A percentile compares a stretch with the other conserved stretches of the same genome.
Evolutionary conservation across 1,140 invertebrate genomes (phyloP).

Genomic region (Helicoverpa zea): DNA sequence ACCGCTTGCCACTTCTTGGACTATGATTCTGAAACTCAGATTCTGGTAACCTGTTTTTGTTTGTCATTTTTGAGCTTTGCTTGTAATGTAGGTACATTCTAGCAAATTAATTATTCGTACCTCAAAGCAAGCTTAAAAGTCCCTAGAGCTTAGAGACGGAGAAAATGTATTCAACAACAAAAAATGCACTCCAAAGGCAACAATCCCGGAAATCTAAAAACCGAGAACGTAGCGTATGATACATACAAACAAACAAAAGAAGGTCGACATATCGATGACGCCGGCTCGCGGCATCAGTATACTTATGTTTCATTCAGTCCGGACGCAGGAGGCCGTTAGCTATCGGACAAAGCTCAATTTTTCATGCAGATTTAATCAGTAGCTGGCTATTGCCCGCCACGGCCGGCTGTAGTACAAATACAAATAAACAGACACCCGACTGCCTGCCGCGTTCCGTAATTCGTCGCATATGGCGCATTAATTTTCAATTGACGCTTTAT

Average conservation of each 20-base stretch:
- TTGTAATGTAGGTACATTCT: too few relatives aligned
- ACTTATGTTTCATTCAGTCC: conserved; percentile 73
- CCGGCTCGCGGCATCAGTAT: conserved; percentile 46
- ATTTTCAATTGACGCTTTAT: conserved; percentile 51
- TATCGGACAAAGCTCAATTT: conserved; percentile 71
- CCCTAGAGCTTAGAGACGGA: too few relatives aligned
- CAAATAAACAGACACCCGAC: conserved; percentile 54
- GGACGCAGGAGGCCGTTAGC: conserved; percentile 64
- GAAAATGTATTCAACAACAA: not conserved
- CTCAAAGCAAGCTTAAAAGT: too few relatives aligned
- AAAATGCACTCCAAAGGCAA: not conserved
- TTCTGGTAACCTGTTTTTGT: too few relatives aligned
- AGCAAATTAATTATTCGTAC: too few relatives aligned
- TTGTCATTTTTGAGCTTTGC: too few relatives aligned
- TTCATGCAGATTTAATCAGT: conserved; percentile 81
- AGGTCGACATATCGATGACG: conserved; percentile 58
- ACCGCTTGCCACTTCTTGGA: too few relatives aligned
- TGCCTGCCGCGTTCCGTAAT: conserved; percentile 27
- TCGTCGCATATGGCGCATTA: conserved; percentile 60
- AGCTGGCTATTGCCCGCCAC: conserved; percentile 36
- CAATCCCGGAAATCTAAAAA: not conserved
- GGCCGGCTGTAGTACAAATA: conserved; percentile 54
- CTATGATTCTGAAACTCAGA: too few relatives aligned
- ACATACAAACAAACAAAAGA: conserved; percentile 31
- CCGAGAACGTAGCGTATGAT: not conserved